These are phyloP conservation scores for Tamandua tetradactyla DNA, from an alignment of 2,797 vertebrate species.

Conservation along the genomic window DNA sequence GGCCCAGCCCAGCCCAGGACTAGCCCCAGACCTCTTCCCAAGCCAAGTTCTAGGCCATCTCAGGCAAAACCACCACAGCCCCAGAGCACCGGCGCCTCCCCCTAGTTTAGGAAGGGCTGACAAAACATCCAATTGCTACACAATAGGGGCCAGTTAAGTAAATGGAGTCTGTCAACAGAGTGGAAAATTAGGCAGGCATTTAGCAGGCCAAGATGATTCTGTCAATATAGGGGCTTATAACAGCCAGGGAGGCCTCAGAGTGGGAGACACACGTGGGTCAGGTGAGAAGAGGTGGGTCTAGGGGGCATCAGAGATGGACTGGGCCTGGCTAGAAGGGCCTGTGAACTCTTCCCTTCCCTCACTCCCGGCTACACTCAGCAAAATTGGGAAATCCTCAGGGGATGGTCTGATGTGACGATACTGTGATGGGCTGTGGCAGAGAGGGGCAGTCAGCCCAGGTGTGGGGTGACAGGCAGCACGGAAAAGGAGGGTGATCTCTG, in stretches of 20 bases:
- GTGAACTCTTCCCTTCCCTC: background rate
- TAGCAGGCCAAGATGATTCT: slow-evolving; percentile 64
- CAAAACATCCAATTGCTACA: slow-evolving; percentile 53
- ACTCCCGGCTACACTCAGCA: background rate
- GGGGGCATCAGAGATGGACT: background rate
- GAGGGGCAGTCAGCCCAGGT: background rate
- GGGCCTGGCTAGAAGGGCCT: background rate
- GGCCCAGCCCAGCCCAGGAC: background rate
- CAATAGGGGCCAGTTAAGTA: slow-evolving; percentile 72
- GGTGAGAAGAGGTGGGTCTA: background rate
- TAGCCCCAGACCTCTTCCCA: background rate
- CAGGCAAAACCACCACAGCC: background rate
- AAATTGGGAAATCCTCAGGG: background rate
- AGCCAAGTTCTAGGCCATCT: fast-evolving
- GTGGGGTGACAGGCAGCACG: background rate
- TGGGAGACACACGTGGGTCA: background rate
- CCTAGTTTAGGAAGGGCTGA: slow-evolving; percentile 51
- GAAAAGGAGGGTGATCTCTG: background rate
- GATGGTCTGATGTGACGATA: background rate
- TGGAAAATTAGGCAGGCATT: slow-evolving; percentile 74
- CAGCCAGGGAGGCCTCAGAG: fast-evolving
- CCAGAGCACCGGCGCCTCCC: background rate
- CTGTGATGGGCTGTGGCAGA: background rate
- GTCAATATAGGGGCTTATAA: slow-evolving; percentile 48
- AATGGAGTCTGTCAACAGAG: slow-evolving; percentile 72